phyloP scores from a whole-genome alignment of 2,113 vertebrate genomes.

The Stigmatopora nigra region DNA sequence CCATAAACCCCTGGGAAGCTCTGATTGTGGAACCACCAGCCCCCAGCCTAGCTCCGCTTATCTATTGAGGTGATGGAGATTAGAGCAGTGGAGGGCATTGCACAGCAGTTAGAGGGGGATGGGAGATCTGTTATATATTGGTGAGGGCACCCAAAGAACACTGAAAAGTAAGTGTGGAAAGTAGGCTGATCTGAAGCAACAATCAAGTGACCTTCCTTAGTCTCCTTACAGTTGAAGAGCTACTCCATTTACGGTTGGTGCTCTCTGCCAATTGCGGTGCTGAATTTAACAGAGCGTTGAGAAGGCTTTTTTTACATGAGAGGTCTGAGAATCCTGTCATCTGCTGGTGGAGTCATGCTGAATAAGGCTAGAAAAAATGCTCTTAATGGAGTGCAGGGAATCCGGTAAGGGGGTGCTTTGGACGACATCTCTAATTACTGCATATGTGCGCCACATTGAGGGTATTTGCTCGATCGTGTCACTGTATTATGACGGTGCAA shows the following conservation, averaged over 20 bases:
- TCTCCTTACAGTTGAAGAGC: slow-evolving; percentile 42
- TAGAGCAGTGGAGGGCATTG: slow-evolving; percentile 30
- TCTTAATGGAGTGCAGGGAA: background rate
- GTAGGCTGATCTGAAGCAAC: slow-evolving; percentile 39
- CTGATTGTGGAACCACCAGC: slow-evolving; percentile 2
- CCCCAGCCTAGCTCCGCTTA: slow-evolving; percentile 44
- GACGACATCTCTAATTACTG: slow-evolving; percentile 9
- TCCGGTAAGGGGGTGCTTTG: background rate
- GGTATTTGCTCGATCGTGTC: slow-evolving; percentile 37
- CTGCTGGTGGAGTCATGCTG: slow-evolving; percentile 28
- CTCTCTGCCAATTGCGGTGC: slow-evolving; percentile 7
- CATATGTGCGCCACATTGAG: background rate
- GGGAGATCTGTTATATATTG: slow-evolving; percentile 27
- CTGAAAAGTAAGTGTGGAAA: slow-evolving; percentile 54
- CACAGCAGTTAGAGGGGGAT: slow-evolving; percentile 28
- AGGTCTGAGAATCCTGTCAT: slow-evolving; percentile 20
- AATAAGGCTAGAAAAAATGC: slow-evolving; percentile 19
- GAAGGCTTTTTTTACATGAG: slow-evolving; percentile 33
- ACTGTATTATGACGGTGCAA: slow-evolving; percentile 29
- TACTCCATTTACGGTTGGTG: slow-evolving; percentile 13
- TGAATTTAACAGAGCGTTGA: slow-evolving; percentile 35
- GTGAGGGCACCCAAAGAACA: slow-evolving; percentile 40
- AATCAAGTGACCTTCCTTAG: slow-evolving; percentile 31
- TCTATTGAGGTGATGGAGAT: slow-evolving; percentile 28
- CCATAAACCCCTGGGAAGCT: background rate